phyloP scores from a whole-genome alignment of 1,140 invertebrate species.

The Atopsyche davidsoni region DNA sequence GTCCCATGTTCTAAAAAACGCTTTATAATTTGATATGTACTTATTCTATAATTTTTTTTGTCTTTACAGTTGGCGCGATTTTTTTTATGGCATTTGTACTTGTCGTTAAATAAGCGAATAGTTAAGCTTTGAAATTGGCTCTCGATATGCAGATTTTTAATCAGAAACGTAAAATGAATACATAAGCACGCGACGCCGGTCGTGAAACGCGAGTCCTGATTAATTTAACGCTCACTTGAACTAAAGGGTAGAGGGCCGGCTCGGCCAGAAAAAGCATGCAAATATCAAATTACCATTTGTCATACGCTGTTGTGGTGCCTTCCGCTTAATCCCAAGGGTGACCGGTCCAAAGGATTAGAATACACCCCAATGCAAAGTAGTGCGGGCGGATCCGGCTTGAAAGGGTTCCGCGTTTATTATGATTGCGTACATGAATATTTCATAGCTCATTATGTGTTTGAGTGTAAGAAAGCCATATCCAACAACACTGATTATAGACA shows the following conservation, averaged over 20 bases:
- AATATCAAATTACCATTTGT: slow-evolving; percentile 18
- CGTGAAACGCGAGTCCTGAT: no score
- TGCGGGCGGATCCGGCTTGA: slow-evolving; percentile 13
- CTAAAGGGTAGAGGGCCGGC: background rate
- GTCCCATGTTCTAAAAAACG: background rate
- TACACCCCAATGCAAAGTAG: slow-evolving; percentile 12
- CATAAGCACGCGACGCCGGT: no score
- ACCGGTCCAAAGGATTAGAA: slow-evolving; percentile 19
- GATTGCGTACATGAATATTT: slow-evolving; percentile 32
- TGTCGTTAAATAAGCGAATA: background rate
- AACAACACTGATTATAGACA: slow-evolving; percentile 29
- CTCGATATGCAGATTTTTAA: background rate
- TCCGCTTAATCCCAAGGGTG: slow-evolving; percentile 19
- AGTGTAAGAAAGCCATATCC: slow-evolving; percentile 30
- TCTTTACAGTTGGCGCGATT: background rate
- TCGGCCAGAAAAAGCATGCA: background rate
- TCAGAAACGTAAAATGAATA: background rate
- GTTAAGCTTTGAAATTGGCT: background rate
- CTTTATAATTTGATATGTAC: no score
- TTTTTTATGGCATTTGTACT: background rate
- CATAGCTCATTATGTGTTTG: slow-evolving; percentile 31
- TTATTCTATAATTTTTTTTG: background rate
- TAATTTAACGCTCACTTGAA: background rate
- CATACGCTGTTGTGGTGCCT: background rate
- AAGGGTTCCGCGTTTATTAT: slow-evolving; percentile 32